Base-by-base conservation (phyloP, 2,797 vertebrate genomes). In the Phyllotis vaccarum region DNA sequence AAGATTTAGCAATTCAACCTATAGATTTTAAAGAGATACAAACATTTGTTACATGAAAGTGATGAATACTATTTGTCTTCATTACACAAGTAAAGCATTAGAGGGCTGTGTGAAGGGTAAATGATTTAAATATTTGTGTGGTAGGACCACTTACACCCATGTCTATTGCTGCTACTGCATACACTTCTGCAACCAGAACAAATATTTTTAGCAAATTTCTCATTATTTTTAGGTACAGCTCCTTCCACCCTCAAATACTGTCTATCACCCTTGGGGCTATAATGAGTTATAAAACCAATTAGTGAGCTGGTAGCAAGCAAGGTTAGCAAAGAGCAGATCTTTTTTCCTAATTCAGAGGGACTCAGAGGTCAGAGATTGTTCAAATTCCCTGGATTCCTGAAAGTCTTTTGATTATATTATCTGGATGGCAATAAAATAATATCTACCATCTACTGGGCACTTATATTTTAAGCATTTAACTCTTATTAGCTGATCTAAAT, bases 241-340 rank as follows among this genome's bases (percentile, higher is more conserved):
- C 22, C 72, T 86, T 86, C 86, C 74, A 96, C 62, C 86, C 24
- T 96, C 93, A 46, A 91, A 60, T 96, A 95, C 95, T 89, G 72
- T 97, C 93, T 97, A 83, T 93, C 87, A 94, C 85, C 89, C 91
- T 93, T 52, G 94, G 49, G 96, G 96, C 92, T 95, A 90, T 96
- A 80, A 97, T 88, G 87, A 95, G 64, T 90, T 93, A 56, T 66
- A 94, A 95, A 91, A 31, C 86, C 97, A 97, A 97, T 97, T 97
- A 97, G 92, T 52, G 92, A 95, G 92, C 70, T 91, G 74, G 93
- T 96, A 91, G 92, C 87, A 96, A 72, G 72, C 66, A 94, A 76
- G 40, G 54, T 95, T 93, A 94, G 83, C 62, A 95, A n/a, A 93
- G 70, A 95, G 22, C 46, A 94, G 79, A 96, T 96, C 95, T 96